A percentile compares a stretch with the other conserved stretches of the same genome.
Evolutionary conservation across 2,888 invertebrate genomes (phyloP).

Genomic region (Pantelozetes paolii): DNA sequence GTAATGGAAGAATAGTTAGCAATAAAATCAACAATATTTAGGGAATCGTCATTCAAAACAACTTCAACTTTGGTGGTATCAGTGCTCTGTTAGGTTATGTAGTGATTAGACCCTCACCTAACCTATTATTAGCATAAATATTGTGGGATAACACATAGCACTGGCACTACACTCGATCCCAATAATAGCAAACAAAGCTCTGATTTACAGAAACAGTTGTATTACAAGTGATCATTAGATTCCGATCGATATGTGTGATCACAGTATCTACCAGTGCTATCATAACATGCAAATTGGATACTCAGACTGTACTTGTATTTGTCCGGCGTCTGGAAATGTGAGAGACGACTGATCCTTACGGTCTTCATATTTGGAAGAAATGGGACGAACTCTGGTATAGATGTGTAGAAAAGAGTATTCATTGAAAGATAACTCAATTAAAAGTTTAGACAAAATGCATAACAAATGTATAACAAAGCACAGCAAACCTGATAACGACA

Average conservation of each 20-base stretch:
- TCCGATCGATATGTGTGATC: neutral
- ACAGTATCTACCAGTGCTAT: no score
- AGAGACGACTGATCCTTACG: constrained; percentile 54
- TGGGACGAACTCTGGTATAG: constrained; percentile 23
- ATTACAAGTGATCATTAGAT: constrained; percentile 3
- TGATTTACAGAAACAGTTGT: neutral
- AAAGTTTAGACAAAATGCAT: neutral
- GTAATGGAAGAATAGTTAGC: constrained; percentile 42
- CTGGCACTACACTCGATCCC: neutral
- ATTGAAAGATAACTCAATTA: neutral
- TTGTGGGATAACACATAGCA: constrained; percentile 14
- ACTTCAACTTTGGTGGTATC: constrained; percentile 26
- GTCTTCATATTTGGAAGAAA: neutral
- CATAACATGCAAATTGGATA: no score
- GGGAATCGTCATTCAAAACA: neutral
- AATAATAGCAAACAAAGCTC: constrained; percentile 1
- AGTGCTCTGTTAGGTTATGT: neutral
- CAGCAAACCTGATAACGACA: constrained; percentile 72
- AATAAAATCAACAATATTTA: neutral
- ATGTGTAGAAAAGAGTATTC: no score
- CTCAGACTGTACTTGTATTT: constrained; percentile 63
- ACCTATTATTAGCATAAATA: constrained; percentile 35
- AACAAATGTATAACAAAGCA: neutral
- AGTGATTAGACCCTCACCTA: neutral
- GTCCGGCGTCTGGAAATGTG: constrained; percentile 84